Evolutionary conservation across 1,140 invertebrate species (phyloP), one percentile per base, ranked within the genome.

Genomic region (Venustaconcha ellipsiformis): DNA sequence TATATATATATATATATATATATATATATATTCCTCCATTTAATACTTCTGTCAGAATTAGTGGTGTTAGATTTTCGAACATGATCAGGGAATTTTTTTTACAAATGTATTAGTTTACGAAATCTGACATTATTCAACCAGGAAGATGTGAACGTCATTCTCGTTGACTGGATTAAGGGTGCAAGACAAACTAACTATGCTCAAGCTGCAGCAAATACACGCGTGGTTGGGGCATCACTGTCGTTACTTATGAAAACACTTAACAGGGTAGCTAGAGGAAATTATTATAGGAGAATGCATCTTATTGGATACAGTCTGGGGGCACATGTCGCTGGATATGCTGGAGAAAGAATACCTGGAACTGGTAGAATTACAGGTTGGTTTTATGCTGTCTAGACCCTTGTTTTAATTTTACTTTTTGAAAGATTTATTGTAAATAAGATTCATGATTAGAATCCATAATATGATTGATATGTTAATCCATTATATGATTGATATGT

Each of bases 241-340:
- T 95, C 95, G 2, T 93, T 95, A 89, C 87, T 97, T 62, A 87
- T 95, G 15, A 72, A 68, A 26, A 62, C 64, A 48, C 57, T 60
- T 82, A 80, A 18, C 58, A 62, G 13, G 70, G 78, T 26, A 60
- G 57, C 65, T 66, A 30, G 67, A 75, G 37, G 74, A 72, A 57
- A n/a, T 75, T 14, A 78, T 78, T 57, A 62, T 80, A 18, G 17
- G 48, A 20, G 58, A 78, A 58, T 87, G 14, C 96, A 98, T 86
- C 92, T 95, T 63, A 95, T 98, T 78, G 97, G 96, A 0, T 96
- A 98, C 89, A 96, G 95, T 58, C 90, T 97, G 6, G 96, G 96
- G 1, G 96, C 96, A 0, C 96, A 98, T 90, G 90, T 96, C 4
- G 93, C 92, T 68, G 96, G 95, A 0, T 98, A 97, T 86, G 95